Evolutionary conservation across 2,888 invertebrate species (phyloP), one percentile per base, ranked within the genome.

Genomic region (Caenorhabditis becei): DNA sequence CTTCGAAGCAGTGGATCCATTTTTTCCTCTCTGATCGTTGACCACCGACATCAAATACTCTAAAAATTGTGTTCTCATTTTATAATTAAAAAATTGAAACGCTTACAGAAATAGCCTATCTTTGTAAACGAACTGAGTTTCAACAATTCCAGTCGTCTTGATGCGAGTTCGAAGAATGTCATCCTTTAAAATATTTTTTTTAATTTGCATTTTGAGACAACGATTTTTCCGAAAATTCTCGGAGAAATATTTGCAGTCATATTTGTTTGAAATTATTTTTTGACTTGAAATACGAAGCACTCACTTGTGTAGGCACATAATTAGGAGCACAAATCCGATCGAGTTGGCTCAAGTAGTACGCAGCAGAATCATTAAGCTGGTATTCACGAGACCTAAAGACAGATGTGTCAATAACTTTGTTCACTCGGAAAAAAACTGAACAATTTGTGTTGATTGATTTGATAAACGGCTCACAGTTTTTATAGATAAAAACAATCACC

Each of bases 11-110:
- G 26, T 90, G 90, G 66, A 90, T 90, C 90, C 90, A 90, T 61
- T 89, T 89, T 61, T 90, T 90, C 28, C 88, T 65, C 65, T 89
- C 89, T 8, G 88, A 89, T 51, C 89, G 71, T 49, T 89, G 90
- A 53, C 89, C 89, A 1, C 90, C 89, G 18, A 89, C 89, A 70
- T 89, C 90, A 71, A 90, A 90, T 4, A 89, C 90, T 61, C 89
- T 88, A 65, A 78, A 37, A 14, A 41, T 2, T 14, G 2, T 41
- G 41, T 2, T 11, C 4, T 10, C 10, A 32, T 32, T 10, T 32
- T 4, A 32, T 32, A 10, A 32, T 10, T 7, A 41, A 18, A 5
- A n/a, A 10, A 32, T 10, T 7, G 14, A 18, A 5, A n/a, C 0
- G 11, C 62, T 51, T 18, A 77, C 84, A 63, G 67, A 87, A 87